Percentiles rank a stretch among this genome's conserved stretches.
Conservation (phyloP, 2,113 vertebrate species). For the Bubo blakistoni region DNA sequence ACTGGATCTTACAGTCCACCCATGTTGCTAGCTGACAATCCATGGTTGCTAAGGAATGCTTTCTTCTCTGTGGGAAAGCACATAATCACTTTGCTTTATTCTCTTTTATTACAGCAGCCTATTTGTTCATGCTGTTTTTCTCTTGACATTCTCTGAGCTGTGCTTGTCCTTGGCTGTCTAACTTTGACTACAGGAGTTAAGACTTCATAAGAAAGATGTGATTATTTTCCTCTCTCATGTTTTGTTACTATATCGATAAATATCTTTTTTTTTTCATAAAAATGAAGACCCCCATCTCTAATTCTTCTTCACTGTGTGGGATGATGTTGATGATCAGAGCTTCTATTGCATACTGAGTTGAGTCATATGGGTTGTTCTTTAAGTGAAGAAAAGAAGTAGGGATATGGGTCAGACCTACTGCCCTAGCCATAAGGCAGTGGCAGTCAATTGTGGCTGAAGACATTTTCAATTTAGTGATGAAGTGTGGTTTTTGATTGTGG, state of each 20-base stretch:
- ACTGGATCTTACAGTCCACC: background rate
- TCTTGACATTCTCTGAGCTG: background rate
- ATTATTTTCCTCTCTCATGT: background rate
- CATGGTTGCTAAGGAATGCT: slow-evolving; percentile 9
- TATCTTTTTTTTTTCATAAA: background rate
- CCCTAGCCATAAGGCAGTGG: background rate
- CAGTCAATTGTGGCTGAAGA: background rate
- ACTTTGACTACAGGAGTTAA: background rate
- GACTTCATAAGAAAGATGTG: background rate
- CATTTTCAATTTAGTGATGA: background rate
- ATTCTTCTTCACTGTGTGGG: background rate
- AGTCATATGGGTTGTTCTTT: background rate
- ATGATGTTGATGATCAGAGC: background rate
- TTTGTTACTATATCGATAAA: background rate
- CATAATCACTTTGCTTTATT: slow-evolving; percentile 16
- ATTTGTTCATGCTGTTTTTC: background rate
- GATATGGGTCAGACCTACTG: background rate
- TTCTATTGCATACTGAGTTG: background rate
- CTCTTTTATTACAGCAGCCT: background rate
- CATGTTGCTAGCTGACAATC: background rate
- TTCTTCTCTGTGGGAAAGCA: background rate
- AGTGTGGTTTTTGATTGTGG: background rate
- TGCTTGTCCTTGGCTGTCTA: background rate
- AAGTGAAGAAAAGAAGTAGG: background rate
- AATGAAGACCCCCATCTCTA: background rate